Evolutionary conservation across 64 coral and sea anemone species (phyloP).

Genomic region (Montipora capricornis): DNA sequence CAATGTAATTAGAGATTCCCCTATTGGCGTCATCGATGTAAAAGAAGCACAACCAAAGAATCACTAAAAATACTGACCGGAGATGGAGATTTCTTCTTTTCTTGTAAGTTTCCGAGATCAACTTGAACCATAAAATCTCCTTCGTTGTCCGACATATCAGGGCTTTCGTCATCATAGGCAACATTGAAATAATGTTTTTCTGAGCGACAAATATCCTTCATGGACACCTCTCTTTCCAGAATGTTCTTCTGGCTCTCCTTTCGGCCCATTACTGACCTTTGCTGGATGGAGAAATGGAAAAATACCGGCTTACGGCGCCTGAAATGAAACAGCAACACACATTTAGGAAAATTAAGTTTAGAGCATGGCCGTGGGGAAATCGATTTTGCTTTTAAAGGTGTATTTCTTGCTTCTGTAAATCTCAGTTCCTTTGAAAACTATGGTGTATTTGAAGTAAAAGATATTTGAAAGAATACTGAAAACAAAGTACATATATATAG

Average conservation of each 20-base stretch:
- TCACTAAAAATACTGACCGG: background rate
- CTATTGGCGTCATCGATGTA: no score
- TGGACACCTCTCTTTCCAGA: constrained; percentile 17
- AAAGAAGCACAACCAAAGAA: no score
- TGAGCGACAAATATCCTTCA: constrained; percentile 55
- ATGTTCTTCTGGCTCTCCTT: constrained; percentile 1
- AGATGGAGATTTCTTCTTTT: background rate
- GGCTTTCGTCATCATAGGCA: constrained; percentile 46
- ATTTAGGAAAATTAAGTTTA: no score
- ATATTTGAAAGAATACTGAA: no score
- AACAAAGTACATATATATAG: no score
- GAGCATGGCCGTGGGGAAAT: no score
- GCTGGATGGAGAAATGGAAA: constrained; percentile 17
- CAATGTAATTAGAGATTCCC: no score
- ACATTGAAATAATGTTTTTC: constrained; percentile 64
- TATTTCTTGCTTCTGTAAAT: no score
- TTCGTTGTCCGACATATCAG: constrained; percentile 56
- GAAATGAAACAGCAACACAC: background rate
- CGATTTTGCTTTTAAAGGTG: no score
- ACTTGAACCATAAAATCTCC: constrained; percentile 70
- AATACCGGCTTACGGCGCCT: background rate
- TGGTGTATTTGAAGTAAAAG: no score
- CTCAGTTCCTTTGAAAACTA: no score
- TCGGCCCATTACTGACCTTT: constrained; percentile 47
- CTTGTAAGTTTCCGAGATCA: constrained; percentile 14